Percentiles rank a stretch among this genome's conserved stretches.
These are phyloP conservation scores for Amphiprion clarkii DNA, from an alignment of 2,797 vertebrate genomes.

Conservation along the genomic window DNA sequence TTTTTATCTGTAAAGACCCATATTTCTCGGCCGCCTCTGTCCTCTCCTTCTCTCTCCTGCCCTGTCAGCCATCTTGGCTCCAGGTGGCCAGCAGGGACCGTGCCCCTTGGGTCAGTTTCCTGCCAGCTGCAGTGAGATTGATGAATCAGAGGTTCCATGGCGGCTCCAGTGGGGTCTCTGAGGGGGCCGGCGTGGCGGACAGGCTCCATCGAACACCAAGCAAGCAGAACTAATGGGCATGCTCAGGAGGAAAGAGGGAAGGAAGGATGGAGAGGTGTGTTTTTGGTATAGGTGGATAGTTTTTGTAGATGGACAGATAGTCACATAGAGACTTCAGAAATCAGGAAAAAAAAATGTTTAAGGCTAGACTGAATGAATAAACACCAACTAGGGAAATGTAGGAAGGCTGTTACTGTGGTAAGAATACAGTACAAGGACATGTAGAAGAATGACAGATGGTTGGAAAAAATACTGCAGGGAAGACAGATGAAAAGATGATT, in stretches of 20 bases:
- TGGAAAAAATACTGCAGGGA: constrained; percentile 16
- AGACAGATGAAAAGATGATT: constrained; percentile 45
- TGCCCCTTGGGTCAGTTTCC: constrained; percentile 66
- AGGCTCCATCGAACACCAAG: constrained; percentile 78
- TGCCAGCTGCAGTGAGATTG: constrained; percentile 73
- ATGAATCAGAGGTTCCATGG: constrained; percentile 74
- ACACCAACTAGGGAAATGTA: constrained; percentile 1
- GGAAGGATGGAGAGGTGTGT: constrained; percentile 31
- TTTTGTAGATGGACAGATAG: constrained; percentile 23
- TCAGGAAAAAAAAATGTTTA: constrained; percentile 4
- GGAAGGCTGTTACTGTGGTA: constrained; percentile 8
- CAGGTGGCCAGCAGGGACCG: constrained; percentile 46
- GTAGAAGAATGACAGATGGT: constrained; percentile 18
- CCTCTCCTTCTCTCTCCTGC: constrained; percentile 35
- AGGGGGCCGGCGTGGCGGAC: constrained; percentile 60
- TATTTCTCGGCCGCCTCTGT: constrained; percentile 34
- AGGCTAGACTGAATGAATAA: constrained; percentile 2
- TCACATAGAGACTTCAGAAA: neutral
- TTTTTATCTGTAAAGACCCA: constrained; percentile 21
- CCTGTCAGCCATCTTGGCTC: constrained; percentile 68
- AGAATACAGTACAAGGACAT: constrained; percentile 32
- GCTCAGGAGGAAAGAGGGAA: constrained; percentile 58
- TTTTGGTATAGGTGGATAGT: constrained; percentile 37
- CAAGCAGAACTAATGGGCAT: constrained; percentile 81
- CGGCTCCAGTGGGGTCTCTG: constrained; percentile 58